A percentile compares a stretch with the other conserved stretches of the same genome.
phyloP scores from a whole-genome alignment of 1,140 invertebrate genomes.

The Helicoverpa armigera region DNA sequence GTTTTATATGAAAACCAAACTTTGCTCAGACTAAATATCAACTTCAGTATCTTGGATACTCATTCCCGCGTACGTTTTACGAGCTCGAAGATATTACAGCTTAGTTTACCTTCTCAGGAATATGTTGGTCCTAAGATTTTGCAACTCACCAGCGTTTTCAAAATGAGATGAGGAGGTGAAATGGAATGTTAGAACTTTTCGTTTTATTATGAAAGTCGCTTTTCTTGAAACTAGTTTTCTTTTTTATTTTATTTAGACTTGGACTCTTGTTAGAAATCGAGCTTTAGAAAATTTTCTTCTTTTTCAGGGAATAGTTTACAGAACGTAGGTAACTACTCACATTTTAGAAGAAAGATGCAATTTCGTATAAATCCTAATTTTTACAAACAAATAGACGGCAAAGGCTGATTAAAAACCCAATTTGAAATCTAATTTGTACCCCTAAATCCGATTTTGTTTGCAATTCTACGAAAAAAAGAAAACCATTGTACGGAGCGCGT shows the following conservation, averaged over 20 bases:
- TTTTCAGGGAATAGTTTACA: background rate
- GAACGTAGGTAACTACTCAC: too few relatives aligned
- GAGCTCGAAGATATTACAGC: conserved; percentile 4
- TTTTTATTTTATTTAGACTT: conserved; percentile 19
- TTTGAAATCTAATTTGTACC: conserved; percentile 7
- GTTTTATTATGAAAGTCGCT: conserved; percentile 19
- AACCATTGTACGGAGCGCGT: conserved; percentile 8
- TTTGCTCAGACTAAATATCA: conserved; percentile 14
- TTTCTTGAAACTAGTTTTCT: conserved; percentile 10
- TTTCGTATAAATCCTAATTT: too few relatives aligned
- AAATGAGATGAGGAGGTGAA: conserved; percentile 6
- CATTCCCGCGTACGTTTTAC: conserved; percentile 47
- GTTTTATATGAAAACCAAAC: conserved; percentile 33
- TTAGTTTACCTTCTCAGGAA: conserved; percentile 8
- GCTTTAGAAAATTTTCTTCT: background rate
- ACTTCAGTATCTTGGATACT: conserved; percentile 9
- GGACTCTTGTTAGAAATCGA: background rate
- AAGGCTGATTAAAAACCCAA: background rate
- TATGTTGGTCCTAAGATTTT: conserved; percentile 14
- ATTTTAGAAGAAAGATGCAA: too few relatives aligned
- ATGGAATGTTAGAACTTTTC: conserved; percentile 20
- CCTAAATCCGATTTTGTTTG: conserved; percentile 21
- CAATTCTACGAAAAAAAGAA: conserved; percentile 26
- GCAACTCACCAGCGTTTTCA: background rate
- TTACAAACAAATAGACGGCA: background rate